Conservation (phyloP, 2,113 vertebrate genomes). For the Esox niger region DNA sequence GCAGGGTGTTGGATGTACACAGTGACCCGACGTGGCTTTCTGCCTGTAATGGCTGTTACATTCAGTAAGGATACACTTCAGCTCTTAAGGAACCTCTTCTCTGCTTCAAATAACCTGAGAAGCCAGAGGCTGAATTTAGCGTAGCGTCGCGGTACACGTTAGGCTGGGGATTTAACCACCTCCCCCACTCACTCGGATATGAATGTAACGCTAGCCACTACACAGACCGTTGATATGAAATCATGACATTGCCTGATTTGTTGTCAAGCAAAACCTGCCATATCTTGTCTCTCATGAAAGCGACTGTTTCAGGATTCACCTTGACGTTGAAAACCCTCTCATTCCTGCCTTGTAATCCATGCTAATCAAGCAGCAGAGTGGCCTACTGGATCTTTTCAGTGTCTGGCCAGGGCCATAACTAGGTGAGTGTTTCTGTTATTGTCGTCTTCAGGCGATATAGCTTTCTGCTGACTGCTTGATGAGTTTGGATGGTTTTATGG, state of each 20-base stretch:
- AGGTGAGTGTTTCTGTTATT: too few species aligned
- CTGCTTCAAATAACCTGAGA: too few species aligned
- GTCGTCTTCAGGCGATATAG: too few species aligned
- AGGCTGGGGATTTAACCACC: too few species aligned
- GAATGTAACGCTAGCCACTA: background rate
- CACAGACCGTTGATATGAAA: background rate
- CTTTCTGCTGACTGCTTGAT: background rate
- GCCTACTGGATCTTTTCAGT: background rate
- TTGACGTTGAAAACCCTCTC: background rate
- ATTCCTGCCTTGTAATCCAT: background rate
- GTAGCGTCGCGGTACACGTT: background rate
- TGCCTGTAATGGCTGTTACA: too few species aligned
- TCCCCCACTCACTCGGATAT: background rate
- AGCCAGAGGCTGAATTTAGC: too few species aligned
- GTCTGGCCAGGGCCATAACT: background rate
- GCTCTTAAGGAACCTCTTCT: too few species aligned
- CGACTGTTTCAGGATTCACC: background rate
- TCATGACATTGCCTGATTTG: background rate
- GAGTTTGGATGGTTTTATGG: background rate
- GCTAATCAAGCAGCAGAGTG: background rate
- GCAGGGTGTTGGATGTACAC: background rate
- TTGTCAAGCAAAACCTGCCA: background rate
- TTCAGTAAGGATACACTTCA: too few species aligned
- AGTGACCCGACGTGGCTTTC: too few species aligned
- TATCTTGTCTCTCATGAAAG: background rate